These are phyloP conservation scores for Dreissena polymorpha DNA, from an alignment of 1,140 invertebrate genomes.

Conservation along the genomic window DNA sequence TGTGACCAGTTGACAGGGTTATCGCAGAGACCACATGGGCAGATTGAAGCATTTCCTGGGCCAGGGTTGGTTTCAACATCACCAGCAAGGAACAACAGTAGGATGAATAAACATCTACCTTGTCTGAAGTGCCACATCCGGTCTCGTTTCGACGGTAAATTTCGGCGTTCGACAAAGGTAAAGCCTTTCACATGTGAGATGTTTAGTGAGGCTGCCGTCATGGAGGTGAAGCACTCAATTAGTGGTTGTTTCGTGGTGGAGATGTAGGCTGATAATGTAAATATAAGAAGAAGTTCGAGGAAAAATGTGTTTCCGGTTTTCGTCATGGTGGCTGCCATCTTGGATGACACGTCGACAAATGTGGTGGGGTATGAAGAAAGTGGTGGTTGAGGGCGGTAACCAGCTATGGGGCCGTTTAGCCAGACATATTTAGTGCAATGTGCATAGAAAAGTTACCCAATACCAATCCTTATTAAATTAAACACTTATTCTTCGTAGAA, in stretches of 20 bases:
- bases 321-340: conserved; percentile 1
- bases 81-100: neutral
- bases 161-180: conserved; percentile 3
- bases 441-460: neutral
- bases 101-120: neutral
- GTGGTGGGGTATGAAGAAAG: neutral
- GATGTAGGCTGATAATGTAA: neutral
- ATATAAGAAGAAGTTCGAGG: neutral
- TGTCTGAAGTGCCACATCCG: neutral
- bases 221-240: neutral
- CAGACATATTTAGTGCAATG: conserved; percentile 5
- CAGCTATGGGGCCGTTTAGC: conserved; percentile 6
- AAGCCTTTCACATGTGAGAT: neutral
- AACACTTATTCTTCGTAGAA: neutral
- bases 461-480: neutral
- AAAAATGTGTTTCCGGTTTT: neutral
- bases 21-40: conserved; percentile 14
- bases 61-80: neutral
- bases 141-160: conserved; percentile 3
- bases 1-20: neutral
- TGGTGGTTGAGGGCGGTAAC: neutral
- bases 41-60: conserved; percentile 2
- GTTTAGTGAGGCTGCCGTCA: neutral
- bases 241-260: neutral
- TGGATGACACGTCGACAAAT: neutral